phyloP scores from a whole-genome alignment of 2,113 vertebrate genomes.

The Forbesichthys agassizii region DNA sequence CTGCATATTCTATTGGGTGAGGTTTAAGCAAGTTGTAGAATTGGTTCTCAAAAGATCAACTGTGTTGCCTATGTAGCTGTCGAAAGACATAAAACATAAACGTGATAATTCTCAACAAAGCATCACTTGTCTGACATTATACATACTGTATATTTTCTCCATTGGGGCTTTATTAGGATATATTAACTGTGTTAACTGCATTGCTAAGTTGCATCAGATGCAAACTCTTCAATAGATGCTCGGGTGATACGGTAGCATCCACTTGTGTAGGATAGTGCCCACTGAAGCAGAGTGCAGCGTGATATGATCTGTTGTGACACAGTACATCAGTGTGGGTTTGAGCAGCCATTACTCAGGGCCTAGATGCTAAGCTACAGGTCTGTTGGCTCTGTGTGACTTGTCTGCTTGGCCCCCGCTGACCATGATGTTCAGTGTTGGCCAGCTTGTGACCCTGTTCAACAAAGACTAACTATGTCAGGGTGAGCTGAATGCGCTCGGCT shows the following conservation, averaged over 20 bases:
- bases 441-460: neutral
- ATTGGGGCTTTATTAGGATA: neutral
- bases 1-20: slow-evolving; percentile 18
- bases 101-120: too few relatives aligned
- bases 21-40: slow-evolving; percentile 18
- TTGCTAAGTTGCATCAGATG: neutral
- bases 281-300: neutral
- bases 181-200: neutral
- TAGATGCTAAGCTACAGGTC: neutral
- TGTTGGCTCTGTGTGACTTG: slow-evolving; percentile 2
- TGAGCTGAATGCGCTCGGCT: neutral
- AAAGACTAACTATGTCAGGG: neutral
- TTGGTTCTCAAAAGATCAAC: slow-evolving; percentile 7
- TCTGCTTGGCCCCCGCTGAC: neutral
- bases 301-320: slow-evolving; percentile 2
- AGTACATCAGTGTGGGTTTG: slow-evolving; percentile 4
- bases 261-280: too few relatives aligned
- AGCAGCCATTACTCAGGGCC: neutral
- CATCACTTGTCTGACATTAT: neutral
- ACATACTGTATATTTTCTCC: too few relatives aligned
- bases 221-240: neutral
- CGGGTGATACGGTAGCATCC: neutral
- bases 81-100: neutral
- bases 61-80: neutral
- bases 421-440: neutral